Evolutionary conservation across 2,113 vertebrate species (phyloP).

Genomic region (Leptobrachium leishanense): DNA sequence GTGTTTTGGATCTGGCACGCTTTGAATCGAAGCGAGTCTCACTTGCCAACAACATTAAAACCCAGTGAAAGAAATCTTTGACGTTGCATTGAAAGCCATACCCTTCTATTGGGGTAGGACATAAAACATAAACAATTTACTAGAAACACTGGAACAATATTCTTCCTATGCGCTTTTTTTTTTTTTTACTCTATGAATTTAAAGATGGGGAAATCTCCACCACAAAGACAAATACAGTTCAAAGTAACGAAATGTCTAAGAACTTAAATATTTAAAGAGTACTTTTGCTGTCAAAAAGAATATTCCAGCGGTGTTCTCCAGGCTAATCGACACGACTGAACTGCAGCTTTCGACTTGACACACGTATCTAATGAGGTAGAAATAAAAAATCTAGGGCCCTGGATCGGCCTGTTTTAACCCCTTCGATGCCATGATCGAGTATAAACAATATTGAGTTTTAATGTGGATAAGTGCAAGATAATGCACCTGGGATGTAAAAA

Average conservation of each 20-base stretch:
- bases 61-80: constrained; percentile 8
- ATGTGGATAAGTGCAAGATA: too few relatives aligned
- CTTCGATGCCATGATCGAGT: too few relatives aligned
- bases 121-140: constrained; percentile 6
- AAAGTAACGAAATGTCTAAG: background rate
- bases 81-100: constrained; percentile 10
- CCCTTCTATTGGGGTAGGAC: background rate
- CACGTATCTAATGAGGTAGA: too few relatives aligned
- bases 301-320: background rate
- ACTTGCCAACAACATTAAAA: constrained; percentile 23
- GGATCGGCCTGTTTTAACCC: too few relatives aligned
- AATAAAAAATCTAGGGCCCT: too few relatives aligned
- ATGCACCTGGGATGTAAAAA: too few relatives aligned
- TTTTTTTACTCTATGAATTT: background rate
- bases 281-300: background rate
- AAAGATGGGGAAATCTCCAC: background rate
- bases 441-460: too few relatives aligned
- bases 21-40: background rate
- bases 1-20: constrained; percentile 6
- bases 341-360: too few relatives aligned
- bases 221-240: background rate
- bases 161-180: background rate
- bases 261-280: constrained; percentile 7
- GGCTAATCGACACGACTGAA: too few relatives aligned
- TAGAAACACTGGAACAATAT: constrained; percentile 10